Base-by-base conservation (phyloP, 2,797 vertebrate species). In the Enteromius treurensis region DNA sequence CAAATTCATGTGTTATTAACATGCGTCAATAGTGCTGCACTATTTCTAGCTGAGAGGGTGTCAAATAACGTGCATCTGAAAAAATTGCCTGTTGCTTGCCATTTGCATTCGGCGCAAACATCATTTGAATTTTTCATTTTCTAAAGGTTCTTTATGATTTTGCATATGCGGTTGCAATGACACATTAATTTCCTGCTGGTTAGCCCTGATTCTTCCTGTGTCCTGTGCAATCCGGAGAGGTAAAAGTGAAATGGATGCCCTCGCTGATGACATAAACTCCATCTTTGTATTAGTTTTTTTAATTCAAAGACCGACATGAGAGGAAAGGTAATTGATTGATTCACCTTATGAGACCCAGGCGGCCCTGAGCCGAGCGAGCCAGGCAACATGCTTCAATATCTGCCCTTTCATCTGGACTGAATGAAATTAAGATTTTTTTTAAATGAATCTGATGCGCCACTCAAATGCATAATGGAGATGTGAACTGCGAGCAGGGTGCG, bases 141-240 rank as follows among this genome's bases (percentile, higher is more conserved):
- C 71, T 83, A 80, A 81, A 60, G 80, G 80, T 83, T 86, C 80
- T 82, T 80, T 79, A 71, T 84, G 84, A 85, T 81, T 83, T 86
- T 26, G 76, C 77, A 85, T 82, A 85, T 85, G 58, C 69, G 77
- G 80, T 85, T 60, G 84, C 69, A 82, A 55, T 65, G 90, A 92
- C 89, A 90, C 91, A 94, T 94, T 93, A 90, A 93, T 95, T 93
- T 92, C 91, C 89, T 80, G 91, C 87, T 85, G 80, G 55, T 85
- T 83, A 68, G 62, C 76, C 29, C 60, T 29, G 40, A 74, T 77
- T 83, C 80, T 55, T 40, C 47, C 69, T 13, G 60, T 86, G 86
- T 89, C 85, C 86, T 51, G 15, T 74, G 87, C 87, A 53, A 82
- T 91, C 88, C 85, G 86, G 88, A 87, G 87, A 29, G 81, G 78